These are phyloP conservation scores for Dioctria rufipes DNA, from an alignment of 2,888 invertebrate species.

Conservation along the genomic window DNA sequence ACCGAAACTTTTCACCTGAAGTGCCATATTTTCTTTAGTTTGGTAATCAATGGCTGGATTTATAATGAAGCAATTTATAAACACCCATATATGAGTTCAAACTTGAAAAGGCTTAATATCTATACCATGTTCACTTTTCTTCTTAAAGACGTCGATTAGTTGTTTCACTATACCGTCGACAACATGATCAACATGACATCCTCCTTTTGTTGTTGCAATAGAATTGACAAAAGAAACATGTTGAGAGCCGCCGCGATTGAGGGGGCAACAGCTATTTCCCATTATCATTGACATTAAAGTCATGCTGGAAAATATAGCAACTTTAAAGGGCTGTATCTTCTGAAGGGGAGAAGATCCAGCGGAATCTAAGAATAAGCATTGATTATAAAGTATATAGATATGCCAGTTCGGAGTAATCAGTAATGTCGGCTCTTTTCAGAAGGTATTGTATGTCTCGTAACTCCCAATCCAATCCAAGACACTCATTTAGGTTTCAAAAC, in stretches of 20 bases:
- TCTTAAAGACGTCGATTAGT: slow-evolving; percentile 85
- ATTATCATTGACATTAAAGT: slow-evolving; percentile 80
- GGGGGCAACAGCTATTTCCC: slow-evolving; percentile 95
- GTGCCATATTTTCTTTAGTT: slow-evolving; percentile 99
- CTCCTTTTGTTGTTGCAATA: slow-evolving; percentile 98
- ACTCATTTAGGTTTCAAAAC: too few relatives aligned
- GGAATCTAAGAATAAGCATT: too few relatives aligned
- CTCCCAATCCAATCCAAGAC: too few relatives aligned
- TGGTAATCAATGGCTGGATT: slow-evolving; percentile 99
- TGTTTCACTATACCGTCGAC: slow-evolving; percentile 80
- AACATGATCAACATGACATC: slow-evolving; percentile 96
- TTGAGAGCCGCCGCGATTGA: slow-evolving; percentile 91
- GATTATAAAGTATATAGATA: too few relatives aligned
- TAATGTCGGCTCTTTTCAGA: too few relatives aligned
- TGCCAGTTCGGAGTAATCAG: too few relatives aligned
- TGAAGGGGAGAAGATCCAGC: too few relatives aligned
- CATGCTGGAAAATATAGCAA: too few relatives aligned
- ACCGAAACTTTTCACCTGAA: slow-evolving; percentile 94
- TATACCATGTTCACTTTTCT: slow-evolving; percentile 92
- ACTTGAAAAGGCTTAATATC: slow-evolving; percentile 94
- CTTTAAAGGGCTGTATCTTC: too few relatives aligned
- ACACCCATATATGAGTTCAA: slow-evolving; percentile 97
- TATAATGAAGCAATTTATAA: slow-evolving; percentile 96
- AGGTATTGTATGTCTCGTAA: too few relatives aligned
- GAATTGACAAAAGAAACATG: slow-evolving; percentile 99